Evolutionary conservation across 2,888 invertebrate species (phyloP), one percentile per base, ranked within the genome.

Genomic region (Torymus auratus): DNA sequence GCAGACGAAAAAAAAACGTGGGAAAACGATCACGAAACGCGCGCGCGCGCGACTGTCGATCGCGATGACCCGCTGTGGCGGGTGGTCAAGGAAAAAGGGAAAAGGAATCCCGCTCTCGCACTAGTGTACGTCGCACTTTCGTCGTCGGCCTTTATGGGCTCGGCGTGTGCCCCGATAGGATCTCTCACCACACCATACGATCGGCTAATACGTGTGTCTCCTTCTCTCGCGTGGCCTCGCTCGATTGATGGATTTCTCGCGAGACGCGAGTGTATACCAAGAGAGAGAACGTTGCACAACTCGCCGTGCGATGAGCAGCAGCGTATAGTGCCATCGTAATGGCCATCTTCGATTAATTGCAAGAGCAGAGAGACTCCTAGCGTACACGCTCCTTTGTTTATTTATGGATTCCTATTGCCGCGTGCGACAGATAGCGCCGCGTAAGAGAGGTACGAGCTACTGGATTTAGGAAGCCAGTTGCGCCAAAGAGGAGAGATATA

Each of bases 221-320:
- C 14, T 5, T 14, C 12, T 52, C 15, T 67, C 12, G 58, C 71
- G 56, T 62, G 78, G 70, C 80, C 82, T 79, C 78, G 73, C 69
- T 81, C 83, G 79, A 83, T 84, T 84, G 85, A 86, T 85, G 83
- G 83, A 85, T 87, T 84, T 84, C 84, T 83, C 81, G 81, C 85
- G 69, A 41, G 7, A 10, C 41, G 41, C 41, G 41, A 41, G 7
- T 41, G 41, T 41, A 41, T 41, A 41, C 41, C 41, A 7, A 41
- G 41, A 41, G 7, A 41, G 41, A 41, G 41, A 41, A 41, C 79
- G 82, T 84, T 84, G 84, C 74, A 84, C 72, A 85, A 84, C 78
- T 2, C 15, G 68, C 80, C 75, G n/a, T n/a, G 68, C 67, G 64
- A 62, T 78, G 72, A 77, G 41, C 41, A 41, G 41, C 41, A 41